These are phyloP conservation scores for Pogonocherus hispidulus DNA, from an alignment of 2,888 invertebrate genomes.

Conservation along the genomic window DNA sequence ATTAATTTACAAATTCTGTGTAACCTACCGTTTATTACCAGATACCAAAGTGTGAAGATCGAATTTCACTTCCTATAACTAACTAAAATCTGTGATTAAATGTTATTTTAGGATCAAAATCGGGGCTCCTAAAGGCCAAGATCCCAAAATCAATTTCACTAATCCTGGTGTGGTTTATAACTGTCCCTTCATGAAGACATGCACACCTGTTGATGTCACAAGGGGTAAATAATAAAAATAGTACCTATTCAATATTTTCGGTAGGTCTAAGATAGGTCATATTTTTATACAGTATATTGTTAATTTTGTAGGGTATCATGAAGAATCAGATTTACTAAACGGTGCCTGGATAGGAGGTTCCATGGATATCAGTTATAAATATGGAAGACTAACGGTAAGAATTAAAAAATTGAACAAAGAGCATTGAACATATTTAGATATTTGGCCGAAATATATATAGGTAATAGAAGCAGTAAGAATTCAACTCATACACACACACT, in stretches of 20 bases:
- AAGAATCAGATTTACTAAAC: constrained; percentile 26
- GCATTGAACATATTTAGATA: no score
- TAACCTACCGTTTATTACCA: no score
- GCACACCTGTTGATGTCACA: constrained; percentile 35
- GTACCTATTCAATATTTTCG: no score
- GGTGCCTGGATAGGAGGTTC: constrained; percentile 66
- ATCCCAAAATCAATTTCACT: constrained; percentile 12
- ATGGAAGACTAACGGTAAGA: constrained; percentile 60
- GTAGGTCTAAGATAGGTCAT: no score
- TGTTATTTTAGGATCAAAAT: constrained; percentile 50
- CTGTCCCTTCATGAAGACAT: constrained; percentile 42
- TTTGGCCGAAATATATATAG: no score
- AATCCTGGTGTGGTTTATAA: constrained; percentile 49
- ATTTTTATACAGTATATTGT: neutral
- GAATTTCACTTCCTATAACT: no score
- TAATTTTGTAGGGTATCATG: neutral
- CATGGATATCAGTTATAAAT: constrained; percentile 63
- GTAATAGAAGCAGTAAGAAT: no score
- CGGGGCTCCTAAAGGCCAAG: constrained; percentile 51
- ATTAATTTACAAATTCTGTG: no score
- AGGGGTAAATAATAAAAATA: constrained; percentile 8
- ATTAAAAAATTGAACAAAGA: constrained; percentile 35
- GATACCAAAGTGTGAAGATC: no score
- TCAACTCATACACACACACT: no score
- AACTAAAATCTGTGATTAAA: no score